Base-by-base conservation (phyloP, 2,888 invertebrate genomes). In the Ophion costatus region DNA sequence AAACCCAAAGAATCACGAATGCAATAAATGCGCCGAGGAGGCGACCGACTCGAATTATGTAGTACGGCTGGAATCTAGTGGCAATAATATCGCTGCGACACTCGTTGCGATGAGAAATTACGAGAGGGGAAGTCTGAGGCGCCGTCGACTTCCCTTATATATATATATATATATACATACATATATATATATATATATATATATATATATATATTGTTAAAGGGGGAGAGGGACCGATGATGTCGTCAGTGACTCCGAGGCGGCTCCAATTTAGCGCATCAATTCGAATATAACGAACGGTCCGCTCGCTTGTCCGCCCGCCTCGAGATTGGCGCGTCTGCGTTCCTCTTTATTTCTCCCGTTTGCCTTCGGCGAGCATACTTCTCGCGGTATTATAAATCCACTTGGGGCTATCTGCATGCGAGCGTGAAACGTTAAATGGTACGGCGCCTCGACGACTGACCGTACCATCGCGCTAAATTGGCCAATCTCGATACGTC, bases 401-500 rank as follows among this genome's bases (percentile, higher is more conserved):
- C 85, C 67, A 85, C 85, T 76, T 51, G 76, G 73, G 61, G 77
- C 77, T 85, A 85, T 85, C 86, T 79, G 86, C 88, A 85, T 88
- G 85, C 82, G 66, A 80, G 89, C 89, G 90, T 90, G 89, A 90
- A 89, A 89, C 88, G 87, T 89, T 92, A 92, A 93, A 93, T 92
- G 90, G 90, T 88, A 88, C 91, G 93, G 93, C 93, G 93, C 93
- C 93, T 92, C 83, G 89, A 89, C 89, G 92, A 92, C 92, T 91
- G 91, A 87, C 89, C 90, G 51, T 51, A 90, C 89, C 90, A 89
- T 87, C 80, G 74, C 59, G 86, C 88, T 91, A 91, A 92, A 92
- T 92, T 92, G 89, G 90, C 90, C 91, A 90, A 92, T 92, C 90
- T 92, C 90, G 88, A 90, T 88, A 77, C 67, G 29, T 20, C 9